These are phyloP conservation scores for Lacerta bilineata DNA, from an alignment of 2,797 vertebrate species.

Conservation along the genomic window DNA sequence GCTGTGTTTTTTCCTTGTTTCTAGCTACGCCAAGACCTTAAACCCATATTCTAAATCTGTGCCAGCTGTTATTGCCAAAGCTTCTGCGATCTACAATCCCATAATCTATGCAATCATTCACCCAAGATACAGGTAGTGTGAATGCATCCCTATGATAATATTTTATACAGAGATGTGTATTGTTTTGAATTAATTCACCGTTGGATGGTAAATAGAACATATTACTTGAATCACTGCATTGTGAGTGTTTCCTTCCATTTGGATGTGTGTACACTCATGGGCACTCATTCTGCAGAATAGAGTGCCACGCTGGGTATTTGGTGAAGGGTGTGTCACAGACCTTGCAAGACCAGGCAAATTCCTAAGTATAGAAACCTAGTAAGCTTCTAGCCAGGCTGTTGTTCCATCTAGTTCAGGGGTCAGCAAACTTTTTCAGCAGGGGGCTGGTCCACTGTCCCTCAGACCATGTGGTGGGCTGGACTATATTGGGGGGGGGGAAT, in stretches of 20 bases:
- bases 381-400: too few species aligned
- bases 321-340: too few species aligned
- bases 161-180: neutral
- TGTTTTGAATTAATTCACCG: fast-evolving
- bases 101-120: constrained; percentile 92
- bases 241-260: neutral
- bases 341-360: too few species aligned
- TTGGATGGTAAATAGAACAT: neutral
- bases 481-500: too few species aligned
- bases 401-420: too few species aligned
- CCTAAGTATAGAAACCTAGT: too few species aligned
- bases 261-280: neutral
- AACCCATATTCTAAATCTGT: constrained; percentile 90
- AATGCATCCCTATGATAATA: constrained; percentile 35
- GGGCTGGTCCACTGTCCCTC: too few species aligned
- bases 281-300: too few species aligned
- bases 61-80: constrained; percentile 90
- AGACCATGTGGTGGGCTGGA: too few species aligned
- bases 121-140: constrained; percentile 88
- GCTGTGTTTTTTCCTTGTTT: constrained; percentile 44
- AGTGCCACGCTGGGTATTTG: too few species aligned
- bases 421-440: too few species aligned
- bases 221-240: neutral
- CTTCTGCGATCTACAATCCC: constrained; percentile 91
- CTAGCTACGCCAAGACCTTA: constrained; percentile 82